These are phyloP conservation scores for Chionoecetes opilio DNA, from an alignment of 1,140 invertebrate species.

Conservation along the genomic window DNA sequence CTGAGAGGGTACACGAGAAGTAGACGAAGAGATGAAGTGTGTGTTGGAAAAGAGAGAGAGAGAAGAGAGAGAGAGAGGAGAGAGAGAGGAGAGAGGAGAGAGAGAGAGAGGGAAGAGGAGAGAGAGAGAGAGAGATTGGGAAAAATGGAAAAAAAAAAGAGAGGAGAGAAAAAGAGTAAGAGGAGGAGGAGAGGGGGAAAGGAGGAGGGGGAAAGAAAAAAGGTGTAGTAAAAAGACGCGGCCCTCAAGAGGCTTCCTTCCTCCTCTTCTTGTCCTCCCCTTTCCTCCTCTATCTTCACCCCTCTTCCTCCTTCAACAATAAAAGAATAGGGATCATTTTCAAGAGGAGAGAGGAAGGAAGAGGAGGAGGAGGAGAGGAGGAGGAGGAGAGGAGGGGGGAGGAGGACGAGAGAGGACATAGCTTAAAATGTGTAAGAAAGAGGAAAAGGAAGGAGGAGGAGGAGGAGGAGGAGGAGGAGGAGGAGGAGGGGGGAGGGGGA, in stretches of 20 bases:
- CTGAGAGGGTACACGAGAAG: too few relatives aligned
- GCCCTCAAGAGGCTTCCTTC: neutral
- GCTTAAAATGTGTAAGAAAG: neutral
- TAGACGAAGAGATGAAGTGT: neutral
- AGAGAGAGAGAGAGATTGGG: neutral
- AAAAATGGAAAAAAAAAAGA: neutral
- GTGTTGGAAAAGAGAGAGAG: neutral
- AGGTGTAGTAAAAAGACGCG: neutral
- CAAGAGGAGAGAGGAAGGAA: neutral
- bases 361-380: slow-evolving; percentile 3
- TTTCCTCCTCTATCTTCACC: neutral
- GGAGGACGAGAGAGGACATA: neutral
- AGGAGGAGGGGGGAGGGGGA: neutral
- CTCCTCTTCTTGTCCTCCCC: neutral
- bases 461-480: neutral
- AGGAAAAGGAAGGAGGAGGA: neutral
- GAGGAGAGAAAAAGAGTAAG: neutral
- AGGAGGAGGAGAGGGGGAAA: neutral
- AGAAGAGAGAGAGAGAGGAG: neutral
- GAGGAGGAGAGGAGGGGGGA: neutral
- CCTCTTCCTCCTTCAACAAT: neutral
- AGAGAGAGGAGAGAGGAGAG: neutral
- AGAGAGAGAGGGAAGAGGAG: neutral
- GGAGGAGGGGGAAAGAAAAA: neutral
- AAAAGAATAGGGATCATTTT: slow-evolving; percentile 21